Evolutionary conservation across 2,797 vertebrate genomes (phyloP).

Genomic region (Rhynchonycteris naso): DNA sequence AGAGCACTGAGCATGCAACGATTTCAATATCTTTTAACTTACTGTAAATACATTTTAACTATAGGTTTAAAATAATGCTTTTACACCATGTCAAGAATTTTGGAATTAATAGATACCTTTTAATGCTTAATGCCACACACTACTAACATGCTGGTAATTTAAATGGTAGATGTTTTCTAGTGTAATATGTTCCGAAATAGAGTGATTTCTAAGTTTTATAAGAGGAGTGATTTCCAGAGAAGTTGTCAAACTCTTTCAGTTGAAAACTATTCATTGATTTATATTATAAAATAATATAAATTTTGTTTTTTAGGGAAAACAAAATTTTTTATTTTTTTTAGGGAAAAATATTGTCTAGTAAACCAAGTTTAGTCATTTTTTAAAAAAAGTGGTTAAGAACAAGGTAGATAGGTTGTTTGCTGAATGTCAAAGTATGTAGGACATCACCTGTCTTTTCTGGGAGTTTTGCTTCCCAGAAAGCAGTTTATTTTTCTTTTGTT

Average conservation of each 20-base stretch:
- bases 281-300: background rate
- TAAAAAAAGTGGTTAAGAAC: background rate
- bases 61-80: conserved; percentile 30
- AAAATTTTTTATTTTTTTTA: conserved; percentile 37
- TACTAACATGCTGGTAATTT: conserved; percentile 36
- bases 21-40: conserved; percentile 45
- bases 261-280: conserved; percentile 21
- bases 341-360: background rate
- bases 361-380: background rate
- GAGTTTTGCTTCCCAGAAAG: background rate
- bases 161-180: conserved; percentile 30
- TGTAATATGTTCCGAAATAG: conserved; percentile 35
- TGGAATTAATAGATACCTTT: conserved; percentile 30
- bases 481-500: conserved; percentile 48
- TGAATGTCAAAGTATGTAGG: background rate
- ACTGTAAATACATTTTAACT: conserved; percentile 29
- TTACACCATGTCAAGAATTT: conserved; percentile 45
- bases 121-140: background rate
- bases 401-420: background rate
- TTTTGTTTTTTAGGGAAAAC: too few species aligned
- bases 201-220: conserved; percentile 40
- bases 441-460: background rate
- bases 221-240: conserved; percentile 10
- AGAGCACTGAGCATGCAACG: conserved; percentile 35
- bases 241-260: background rate